These are phyloP conservation scores for Thereva unica DNA, from an alignment of 2,888 invertebrate species.

Conservation along the genomic window DNA sequence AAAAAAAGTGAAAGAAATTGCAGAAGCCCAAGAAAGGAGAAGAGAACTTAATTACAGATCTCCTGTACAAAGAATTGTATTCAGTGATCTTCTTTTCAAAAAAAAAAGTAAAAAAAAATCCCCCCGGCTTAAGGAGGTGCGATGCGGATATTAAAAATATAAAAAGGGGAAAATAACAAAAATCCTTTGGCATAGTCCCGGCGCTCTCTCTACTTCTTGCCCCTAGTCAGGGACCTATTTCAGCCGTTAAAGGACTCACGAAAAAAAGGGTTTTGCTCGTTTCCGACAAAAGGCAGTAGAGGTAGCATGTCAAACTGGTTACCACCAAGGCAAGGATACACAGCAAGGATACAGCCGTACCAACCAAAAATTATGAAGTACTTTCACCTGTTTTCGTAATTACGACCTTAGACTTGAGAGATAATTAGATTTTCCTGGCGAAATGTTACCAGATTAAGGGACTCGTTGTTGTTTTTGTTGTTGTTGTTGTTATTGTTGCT, in stretches of 20 bases:
- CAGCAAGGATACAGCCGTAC: slow-evolving; percentile 11
- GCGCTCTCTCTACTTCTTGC: too few species aligned
- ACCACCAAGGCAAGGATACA: neutral
- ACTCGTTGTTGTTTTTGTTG: neutral
- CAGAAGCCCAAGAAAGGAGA: slow-evolving; percentile 27
- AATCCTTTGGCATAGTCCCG: slow-evolving; percentile 6
- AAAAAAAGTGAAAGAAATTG: too few species aligned
- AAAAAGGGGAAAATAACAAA: slow-evolving; percentile 2
- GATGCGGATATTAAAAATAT: slow-evolving; percentile 19
- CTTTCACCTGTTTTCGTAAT: slow-evolving; percentile 27
- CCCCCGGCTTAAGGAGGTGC: neutral
- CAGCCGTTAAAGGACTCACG: too few species aligned
- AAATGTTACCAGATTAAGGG: slow-evolving; percentile 29
- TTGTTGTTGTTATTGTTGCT: neutral
- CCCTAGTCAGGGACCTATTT: too few species aligned
- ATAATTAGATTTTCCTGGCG: slow-evolving; percentile 27
- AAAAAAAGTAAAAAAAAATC: neutral
- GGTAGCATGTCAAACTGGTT: too few species aligned
- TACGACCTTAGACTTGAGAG: slow-evolving; percentile 28
- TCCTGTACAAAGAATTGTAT: slow-evolving; percentile 27
- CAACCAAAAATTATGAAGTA: slow-evolving; percentile 15
- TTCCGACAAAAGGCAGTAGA: neutral
- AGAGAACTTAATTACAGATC: slow-evolving; percentile 29
- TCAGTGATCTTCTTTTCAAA: slow-evolving; percentile 18
- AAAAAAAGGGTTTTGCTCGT: slow-evolving; percentile 17